phyloP scores from a whole-genome alignment of 2,113 vertebrate genomes.

The Eudyptes chrysolophus region DNA sequence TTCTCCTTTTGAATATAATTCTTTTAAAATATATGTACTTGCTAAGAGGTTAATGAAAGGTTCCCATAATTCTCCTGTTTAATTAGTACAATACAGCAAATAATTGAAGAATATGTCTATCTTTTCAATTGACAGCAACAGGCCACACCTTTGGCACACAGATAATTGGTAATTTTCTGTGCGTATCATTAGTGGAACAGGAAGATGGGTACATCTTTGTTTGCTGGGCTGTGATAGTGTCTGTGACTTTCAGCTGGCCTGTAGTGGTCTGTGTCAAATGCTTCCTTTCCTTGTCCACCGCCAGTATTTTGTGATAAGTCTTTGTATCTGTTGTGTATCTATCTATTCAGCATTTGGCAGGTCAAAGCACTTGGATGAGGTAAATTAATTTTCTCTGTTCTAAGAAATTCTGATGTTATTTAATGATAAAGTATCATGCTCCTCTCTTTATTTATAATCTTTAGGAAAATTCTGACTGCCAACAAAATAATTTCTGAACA shows the following conservation, averaged over 20 bases:
- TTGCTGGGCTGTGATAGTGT: not conserved
- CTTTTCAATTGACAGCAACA: not conserved
- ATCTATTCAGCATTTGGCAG: not conserved
- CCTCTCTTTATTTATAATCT: not conserved
- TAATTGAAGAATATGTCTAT: not conserved
- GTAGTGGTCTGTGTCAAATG: not conserved
- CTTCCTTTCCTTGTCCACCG: not conserved
- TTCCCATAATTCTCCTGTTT: not conserved
- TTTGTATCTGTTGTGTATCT: not conserved
- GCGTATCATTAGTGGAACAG: not conserved
- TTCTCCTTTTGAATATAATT: not conserved
- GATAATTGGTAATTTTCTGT: not conserved
- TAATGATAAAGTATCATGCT: rapidly evolving
- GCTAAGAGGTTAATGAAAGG: not conserved
- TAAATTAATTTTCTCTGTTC: not conserved
- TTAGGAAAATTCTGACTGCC: not conserved
- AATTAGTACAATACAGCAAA: not conserved
- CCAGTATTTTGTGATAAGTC: not conserved
- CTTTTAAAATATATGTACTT: not conserved
- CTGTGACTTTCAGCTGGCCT: not conserved
- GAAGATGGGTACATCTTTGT: not conserved
- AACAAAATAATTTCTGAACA: not conserved
- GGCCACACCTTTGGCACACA: not conserved
- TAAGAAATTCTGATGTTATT: not conserved
- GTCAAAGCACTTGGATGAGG: not conserved